Base-by-base conservation (phyloP, 2,888 invertebrate species). In the Dryocosmus kuriphilus region DNA sequence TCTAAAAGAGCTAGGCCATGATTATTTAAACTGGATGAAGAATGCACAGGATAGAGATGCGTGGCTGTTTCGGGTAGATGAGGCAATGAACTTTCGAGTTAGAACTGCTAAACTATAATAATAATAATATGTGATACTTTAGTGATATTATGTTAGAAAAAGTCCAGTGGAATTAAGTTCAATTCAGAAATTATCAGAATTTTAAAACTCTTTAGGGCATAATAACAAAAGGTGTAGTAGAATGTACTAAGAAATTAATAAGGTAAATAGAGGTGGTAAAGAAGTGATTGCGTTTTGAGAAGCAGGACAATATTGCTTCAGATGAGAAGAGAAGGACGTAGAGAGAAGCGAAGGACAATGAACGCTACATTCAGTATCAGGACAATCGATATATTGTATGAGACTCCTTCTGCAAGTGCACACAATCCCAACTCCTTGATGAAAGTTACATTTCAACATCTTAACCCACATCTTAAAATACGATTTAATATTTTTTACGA, bases 311-410 rank as follows among this genome's bases (percentile, higher is more conserved):
- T 14, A 46, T 46, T 16, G 16, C 46, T n/a, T n/a, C n/a, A n/a
- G n/a, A n/a, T 14, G 65, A 65, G 38, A 41, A 65, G 65, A 14
- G 65, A 65, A 38, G 11, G 16, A 41, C 22, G 65, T 41, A n/a
- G n/a, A 38, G 41, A 65, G 41, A 38, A 65, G 24, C 24, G 65
- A 41, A 41, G 41, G 41, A 65, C 65, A 65, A 65, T 65, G 41
- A 65, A 65, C 41, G 41, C 41, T 41, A 65, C 41, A 41, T 65
- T 38, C 38, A 65, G 65, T 14, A 65, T 65, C 38, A 41, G 38
- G 65, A 41, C 65, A 65, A 65, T 65, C 38, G 38, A 65, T 65
- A 65, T 63, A 63, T n/a, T n/a, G 8, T n/a, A 46, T 14, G 22
- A 38, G 11, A 38, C n/a, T 24, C 22, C 22, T 65, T 41, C 22